Conservation (phyloP, 2,797 vertebrate species). For the Gypaetus barbatus region DNA sequence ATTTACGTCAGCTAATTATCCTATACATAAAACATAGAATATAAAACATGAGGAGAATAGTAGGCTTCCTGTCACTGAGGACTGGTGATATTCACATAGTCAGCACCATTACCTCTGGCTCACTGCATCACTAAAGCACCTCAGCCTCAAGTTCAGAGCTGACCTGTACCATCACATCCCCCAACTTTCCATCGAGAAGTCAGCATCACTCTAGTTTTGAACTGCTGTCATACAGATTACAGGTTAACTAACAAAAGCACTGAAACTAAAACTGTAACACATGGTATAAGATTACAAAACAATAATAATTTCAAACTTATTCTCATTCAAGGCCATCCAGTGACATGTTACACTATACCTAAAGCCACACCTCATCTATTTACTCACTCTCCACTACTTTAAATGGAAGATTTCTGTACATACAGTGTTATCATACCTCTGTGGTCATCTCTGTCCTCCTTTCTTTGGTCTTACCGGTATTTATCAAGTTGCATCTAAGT, state of each 20-base stretch:
- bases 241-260: background rate
- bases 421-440: background rate
- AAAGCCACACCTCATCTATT: background rate
- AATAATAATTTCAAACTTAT: background rate
- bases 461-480: background rate
- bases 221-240: background rate
- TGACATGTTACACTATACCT: background rate
- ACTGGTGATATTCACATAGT: background rate
- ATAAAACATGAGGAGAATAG: background rate
- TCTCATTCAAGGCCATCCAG: background rate
- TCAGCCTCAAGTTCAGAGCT: background rate
- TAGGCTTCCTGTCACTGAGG: background rate
- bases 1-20: background rate
- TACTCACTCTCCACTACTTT: background rate
- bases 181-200: accelerated
- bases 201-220: background rate
- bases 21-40: background rate
- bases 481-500: background rate
- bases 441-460: background rate
- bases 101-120: background rate
- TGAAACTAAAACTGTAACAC: background rate
- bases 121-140: background rate
- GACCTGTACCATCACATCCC: no score
- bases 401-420: background rate
- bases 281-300: background rate